A percentile compares a stretch with the other conserved stretches of the same genome.
These are phyloP conservation scores for Lepus townsendii DNA, from an alignment of 2,797 vertebrate species.

Conservation along the genomic window DNA sequence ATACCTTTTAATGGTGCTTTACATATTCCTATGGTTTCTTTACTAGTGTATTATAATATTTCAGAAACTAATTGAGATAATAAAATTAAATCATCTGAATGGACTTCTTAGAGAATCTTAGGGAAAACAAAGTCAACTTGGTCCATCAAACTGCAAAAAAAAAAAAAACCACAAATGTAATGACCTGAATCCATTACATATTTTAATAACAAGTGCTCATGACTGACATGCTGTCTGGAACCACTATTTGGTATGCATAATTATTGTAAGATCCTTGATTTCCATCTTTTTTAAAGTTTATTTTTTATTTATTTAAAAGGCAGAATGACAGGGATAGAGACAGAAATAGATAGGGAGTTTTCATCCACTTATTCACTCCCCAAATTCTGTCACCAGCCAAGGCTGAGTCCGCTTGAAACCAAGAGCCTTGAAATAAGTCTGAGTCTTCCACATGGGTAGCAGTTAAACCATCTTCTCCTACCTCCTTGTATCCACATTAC, in stretches of 20 bases:
- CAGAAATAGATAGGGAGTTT: no score
- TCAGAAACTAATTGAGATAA: not conserved
- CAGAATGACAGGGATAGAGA: no score
- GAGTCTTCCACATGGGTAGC: no score
- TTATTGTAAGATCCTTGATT: not conserved
- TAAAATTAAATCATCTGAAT: not conserved
- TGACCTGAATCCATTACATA: not conserved
- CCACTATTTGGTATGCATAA: not conserved
- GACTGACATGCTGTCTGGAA: not conserved
- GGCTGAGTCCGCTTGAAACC: no score
- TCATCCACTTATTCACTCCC: no score
- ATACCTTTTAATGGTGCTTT: not conserved
- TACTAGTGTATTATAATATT: not conserved
- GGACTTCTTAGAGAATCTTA: not conserved
- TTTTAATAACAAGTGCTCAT: not conserved
- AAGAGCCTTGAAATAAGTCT: no score
- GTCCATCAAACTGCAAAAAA: not conserved
- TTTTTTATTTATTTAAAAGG: no score
- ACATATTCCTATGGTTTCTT: not conserved
- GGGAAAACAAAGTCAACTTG: not conserved
- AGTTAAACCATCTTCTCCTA: no score
- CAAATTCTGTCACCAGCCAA: no score
- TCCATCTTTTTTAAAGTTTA: not conserved
- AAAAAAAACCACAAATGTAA: not conserved
- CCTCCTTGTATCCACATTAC: no score